Evolutionary conservation across 2,113 vertebrate genomes (phyloP), one percentile per base, ranked within the genome.

Genomic region (Catagonus wagneri): DNA sequence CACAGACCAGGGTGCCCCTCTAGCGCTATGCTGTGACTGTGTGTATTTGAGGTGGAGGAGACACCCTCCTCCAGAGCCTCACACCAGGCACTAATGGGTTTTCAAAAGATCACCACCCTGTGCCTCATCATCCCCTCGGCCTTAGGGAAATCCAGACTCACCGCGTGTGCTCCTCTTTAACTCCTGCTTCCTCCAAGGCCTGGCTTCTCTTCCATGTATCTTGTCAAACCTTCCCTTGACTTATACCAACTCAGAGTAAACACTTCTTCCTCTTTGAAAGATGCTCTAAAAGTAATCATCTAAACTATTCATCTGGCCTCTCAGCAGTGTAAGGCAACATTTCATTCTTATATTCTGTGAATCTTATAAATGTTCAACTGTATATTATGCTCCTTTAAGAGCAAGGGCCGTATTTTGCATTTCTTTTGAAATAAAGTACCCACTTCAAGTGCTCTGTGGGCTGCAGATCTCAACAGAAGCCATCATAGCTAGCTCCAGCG

Each of bases 351-450:
- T 16, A 44, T 60, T 92, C 58, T 88, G 13, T n/a, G 52, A 63
- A 2, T 66, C 25, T 27, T 15, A 1, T 50, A 17, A 65, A 44
- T 44, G 79, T 69, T 16, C 92, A 88, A 14, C 25, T 88, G 2
- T 68, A 58, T 68, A n/a, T 34, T 80, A 25, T 39, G 25, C 4
- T 89, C 2, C 2, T 78, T 58, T 52, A 54, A 94, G 50, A 81
- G 17, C 32, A 66, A 68, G 20, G 20, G 32, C 58, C 23, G 8
- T 25, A 20, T 56, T 68, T 69, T 85, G 68, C 63, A 13, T 25
- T 54, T 90, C 32, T 89, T 69, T 89, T 39, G 16, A 83, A 39
- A 89, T 34, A 68, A 88, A 61, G 50, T 22, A 69, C 34, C 75
- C 56, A n/a, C 13, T 54, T 36, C 20, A 63, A 63, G 34, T 13